Percentiles rank a stretch among this genome's conserved stretches.
Conservation (phyloP, 2,797 vertebrate genomes). For the Brachymystax lenok region DNA sequence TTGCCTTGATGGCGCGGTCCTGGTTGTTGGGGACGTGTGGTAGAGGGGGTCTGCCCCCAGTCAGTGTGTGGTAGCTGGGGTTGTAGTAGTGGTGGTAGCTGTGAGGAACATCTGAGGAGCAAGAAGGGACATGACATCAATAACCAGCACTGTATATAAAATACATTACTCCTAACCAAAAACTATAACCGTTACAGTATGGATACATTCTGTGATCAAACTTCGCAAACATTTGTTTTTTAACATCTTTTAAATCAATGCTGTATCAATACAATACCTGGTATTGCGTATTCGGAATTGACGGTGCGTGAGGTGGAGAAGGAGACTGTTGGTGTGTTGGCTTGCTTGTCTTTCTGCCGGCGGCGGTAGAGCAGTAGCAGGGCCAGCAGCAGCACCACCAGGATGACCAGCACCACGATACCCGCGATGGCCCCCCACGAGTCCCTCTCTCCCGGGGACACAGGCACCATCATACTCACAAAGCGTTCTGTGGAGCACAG, state of each 20-base stretch:
- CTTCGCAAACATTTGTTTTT: no score
- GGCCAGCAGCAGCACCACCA: constrained; percentile 80
- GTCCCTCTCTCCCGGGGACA: constrained; percentile 75
- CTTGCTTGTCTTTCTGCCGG: constrained; percentile 84
- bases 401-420: constrained; percentile 81
- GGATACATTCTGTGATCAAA: no score
- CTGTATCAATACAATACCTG: constrained; percentile 74
- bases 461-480: constrained; percentile 80
- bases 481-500: constrained; percentile 45
- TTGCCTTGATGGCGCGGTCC: constrained; percentile 79
- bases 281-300: constrained; percentile 86
- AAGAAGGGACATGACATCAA: constrained; percentile 25
- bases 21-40: constrained; percentile 81
- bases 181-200: no score
- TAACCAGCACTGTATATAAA: not conserved
- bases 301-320: constrained; percentile 82
- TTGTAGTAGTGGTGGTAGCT: constrained; percentile 92
- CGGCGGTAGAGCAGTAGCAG: constrained; percentile 82
- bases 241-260: no score
- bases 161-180: not conserved
- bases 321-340: constrained; percentile 81
- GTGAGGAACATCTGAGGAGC: constrained; percentile 83
- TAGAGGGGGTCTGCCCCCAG: constrained; percentile 82
- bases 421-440: constrained; percentile 85
- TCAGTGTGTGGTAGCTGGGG: constrained; percentile 96